Conservation (phyloP, 2,797 vertebrate genomes). For the Prunella strophiata region DNA sequence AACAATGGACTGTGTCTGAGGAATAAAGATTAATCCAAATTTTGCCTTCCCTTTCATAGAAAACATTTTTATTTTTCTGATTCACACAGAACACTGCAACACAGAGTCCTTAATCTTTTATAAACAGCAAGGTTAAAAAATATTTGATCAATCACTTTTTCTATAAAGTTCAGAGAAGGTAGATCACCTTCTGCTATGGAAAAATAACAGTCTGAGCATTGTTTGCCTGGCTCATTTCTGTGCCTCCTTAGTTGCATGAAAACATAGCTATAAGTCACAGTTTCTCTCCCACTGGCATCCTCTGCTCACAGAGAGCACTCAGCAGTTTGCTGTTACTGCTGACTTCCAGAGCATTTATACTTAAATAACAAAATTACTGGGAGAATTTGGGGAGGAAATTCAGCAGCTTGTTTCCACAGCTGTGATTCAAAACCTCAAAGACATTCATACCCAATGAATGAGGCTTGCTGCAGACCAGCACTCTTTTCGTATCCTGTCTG, state of each 20-base stretch:
- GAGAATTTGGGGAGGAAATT: conserved; percentile 1
- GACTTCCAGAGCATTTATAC: background rate
- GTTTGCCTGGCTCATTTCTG: background rate
- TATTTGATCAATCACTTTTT: background rate
- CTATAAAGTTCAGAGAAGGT: background rate
- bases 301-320: background rate
- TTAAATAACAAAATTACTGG: background rate
- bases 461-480: background rate
- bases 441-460: background rate
- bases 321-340: background rate
- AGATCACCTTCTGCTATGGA: background rate
- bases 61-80: background rate
- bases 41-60: background rate
- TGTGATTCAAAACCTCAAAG: conserved; percentile 33
- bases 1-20: background rate
- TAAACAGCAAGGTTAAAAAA: background rate
- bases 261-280: background rate
- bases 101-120: background rate
- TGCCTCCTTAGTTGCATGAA: background rate
- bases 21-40: background rate
- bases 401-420: conserved; percentile 25
- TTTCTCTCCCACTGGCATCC: background rate
- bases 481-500: background rate
- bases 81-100: background rate
- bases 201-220: background rate